Base-by-base conservation (phyloP, 1,140 invertebrate species). In the Cephus cinctus region DNA sequence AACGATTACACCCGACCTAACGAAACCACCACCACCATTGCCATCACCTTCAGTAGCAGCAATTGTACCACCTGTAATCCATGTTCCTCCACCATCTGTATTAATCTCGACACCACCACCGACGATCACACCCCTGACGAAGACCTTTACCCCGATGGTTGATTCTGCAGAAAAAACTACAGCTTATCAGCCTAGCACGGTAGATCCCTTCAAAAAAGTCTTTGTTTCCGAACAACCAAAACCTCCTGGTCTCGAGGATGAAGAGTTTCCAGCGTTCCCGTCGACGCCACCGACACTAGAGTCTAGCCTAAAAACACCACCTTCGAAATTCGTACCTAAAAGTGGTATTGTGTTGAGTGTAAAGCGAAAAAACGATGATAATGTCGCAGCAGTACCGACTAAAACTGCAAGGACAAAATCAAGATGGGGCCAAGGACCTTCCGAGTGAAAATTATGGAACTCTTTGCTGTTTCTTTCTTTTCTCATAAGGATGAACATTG, bases 401-500 rank as follows among this genome's bases (percentile, higher is more conserved):
- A 73, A 71, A 50, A 16, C 44, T 4, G 23, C 57, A 15, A 65
- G 70, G 31, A 56, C 56, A 38, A 73, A 74, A 21, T 74, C 71
- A 5, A 61, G 71, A 12, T 74, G 71, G 71, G 67, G 70, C 22
- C 70, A 73, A 25, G 65, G 62, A n/a, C 65, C 71, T 14, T 32
- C 41, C 12, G 65, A 64, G 18, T 62, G 40, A 52, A 47, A 19
- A n/a, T n/a, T n/a, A n/a, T n/a, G n/a, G n/a, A n/a, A n/a, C n/a
- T n/a, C n/a, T n/a, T n/a, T n/a, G n/a, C n/a, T n/a, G n/a, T n/a
- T n/a, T n/a, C n/a, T n/a, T n/a, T n/a, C n/a, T n/a, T n/a, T n/a
- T n/a, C n/a, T n/a, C n/a, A n/a, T n/a, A n/a, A n/a, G n/a, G n/a
- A n/a, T n/a, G n/a, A n/a, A n/a, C n/a, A n/a, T n/a, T n/a, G n/a